Percentiles rank a stretch among this genome's conserved stretches.
Evolutionary conservation across 2,888 invertebrate species (phyloP).

Genomic region (Melieria picta): DNA sequence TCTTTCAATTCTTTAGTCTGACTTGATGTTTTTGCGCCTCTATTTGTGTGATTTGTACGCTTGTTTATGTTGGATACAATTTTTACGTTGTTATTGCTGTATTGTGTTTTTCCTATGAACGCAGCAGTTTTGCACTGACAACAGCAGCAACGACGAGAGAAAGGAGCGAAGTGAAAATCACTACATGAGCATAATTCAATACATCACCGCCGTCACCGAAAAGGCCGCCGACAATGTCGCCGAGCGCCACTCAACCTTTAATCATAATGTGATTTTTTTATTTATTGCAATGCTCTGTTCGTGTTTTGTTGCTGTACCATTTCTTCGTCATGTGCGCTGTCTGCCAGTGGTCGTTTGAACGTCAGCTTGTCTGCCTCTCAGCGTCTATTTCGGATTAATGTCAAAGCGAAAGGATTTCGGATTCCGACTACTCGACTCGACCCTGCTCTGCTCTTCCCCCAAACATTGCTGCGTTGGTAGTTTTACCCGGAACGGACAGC

Average conservation of each 20-base stretch:
- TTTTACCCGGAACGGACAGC: too few relatives aligned
- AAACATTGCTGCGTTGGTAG: too few relatives aligned
- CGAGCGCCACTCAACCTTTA: slow-evolving; percentile 27
- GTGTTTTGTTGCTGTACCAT: slow-evolving; percentile 11
- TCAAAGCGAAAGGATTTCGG: slow-evolving; percentile 46
- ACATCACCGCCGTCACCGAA: slow-evolving; percentile 12
- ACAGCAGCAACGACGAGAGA: neutral
- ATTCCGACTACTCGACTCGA: slow-evolving; percentile 28
- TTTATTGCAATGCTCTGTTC: slow-evolving; percentile 18
- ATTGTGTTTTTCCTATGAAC: neutral
- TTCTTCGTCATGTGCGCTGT: neutral
- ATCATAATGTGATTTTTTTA: neutral
- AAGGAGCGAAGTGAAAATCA: neutral
- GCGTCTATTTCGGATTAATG: slow-evolving; percentile 45
- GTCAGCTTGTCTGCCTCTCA: slow-evolving; percentile 39
- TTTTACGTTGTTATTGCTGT: too few relatives aligned
- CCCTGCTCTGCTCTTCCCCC: slow-evolving; percentile 5
- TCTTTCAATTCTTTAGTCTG: neutral
- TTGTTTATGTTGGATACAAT: neutral
- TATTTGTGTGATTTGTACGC: neutral
- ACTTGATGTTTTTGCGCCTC: neutral
- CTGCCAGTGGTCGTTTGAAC: neutral
- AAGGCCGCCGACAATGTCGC: neutral
- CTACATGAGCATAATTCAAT: slow-evolving; percentile 2
- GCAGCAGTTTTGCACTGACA: neutral